These are phyloP conservation scores for Vulpes ferrilata DNA, from an alignment of 2,113 vertebrate species.

Conservation along the genomic window DNA sequence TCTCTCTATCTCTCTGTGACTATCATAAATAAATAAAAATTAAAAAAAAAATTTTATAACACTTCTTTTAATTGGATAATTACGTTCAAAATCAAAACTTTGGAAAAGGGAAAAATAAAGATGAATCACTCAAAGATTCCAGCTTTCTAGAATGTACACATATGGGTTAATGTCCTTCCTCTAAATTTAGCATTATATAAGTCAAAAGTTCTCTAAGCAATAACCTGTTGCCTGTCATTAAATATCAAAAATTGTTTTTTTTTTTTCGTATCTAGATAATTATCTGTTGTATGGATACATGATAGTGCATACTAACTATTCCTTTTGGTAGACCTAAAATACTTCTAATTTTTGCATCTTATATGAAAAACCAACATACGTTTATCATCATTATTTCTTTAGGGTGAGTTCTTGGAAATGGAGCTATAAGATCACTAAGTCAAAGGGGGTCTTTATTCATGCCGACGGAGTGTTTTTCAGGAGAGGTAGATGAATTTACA, in stretches of 20 bases:
- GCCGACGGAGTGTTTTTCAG: not conserved
- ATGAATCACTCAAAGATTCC: not conserved
- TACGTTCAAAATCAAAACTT: not conserved
- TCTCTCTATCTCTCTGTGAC: too few relatives aligned
- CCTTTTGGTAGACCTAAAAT: not conserved
- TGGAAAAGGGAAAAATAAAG: not conserved
- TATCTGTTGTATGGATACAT: not conserved
- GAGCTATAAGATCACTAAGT: not conserved
- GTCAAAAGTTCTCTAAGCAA: not conserved
- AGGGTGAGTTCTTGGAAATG: not conserved
- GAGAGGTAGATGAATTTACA: not conserved
- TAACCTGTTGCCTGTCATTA: not conserved
- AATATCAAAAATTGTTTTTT: not conserved
- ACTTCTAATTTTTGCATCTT: not conserved
- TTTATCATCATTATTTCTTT: not conserved
- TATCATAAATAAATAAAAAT: too few relatives aligned
- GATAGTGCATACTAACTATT: not conserved
- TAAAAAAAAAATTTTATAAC: too few relatives aligned
- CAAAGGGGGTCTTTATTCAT: not conserved
- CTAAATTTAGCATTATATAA: not conserved
- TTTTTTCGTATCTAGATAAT: not conserved
- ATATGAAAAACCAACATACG: not conserved
- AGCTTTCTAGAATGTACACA: not conserved
- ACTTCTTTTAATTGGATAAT: constrained; percentile 2
- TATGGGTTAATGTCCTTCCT: not conserved